Evolutionary conservation across 2,113 vertebrate genomes (phyloP), one percentile per base, ranked within the genome.

Genomic region (Callorhinus ursinus): DNA sequence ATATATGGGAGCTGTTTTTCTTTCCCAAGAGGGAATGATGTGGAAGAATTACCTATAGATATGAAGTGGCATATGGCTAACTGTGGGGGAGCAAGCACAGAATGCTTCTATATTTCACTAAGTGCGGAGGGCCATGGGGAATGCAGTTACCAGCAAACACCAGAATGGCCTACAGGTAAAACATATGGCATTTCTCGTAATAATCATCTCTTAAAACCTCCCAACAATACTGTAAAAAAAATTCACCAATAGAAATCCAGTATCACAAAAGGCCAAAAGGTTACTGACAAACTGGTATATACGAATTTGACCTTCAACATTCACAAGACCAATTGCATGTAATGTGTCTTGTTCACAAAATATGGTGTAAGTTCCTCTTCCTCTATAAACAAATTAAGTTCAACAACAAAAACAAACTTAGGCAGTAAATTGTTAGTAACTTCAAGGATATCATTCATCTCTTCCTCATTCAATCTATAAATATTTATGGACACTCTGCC

Each of bases 171-270:
- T 18, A 82, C 88, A 98, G 98, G 97, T 98, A 98, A 98, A 98
- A 98, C 92, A 98, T 98, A 98, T 82, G 96, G 97, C 97, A 98
- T 97, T 98, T 98, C 92, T 98, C 96, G 93, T 94, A 97, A 84
- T 96, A 89, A 84, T 98, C 88, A 98, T 55, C 74, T 98, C 85
- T 91, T 97, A 93, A 98, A 97, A 98, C 46, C 90, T 96, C 85
- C 63, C 95, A 96, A 93, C 80, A 97, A 39, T 74, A 93, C 53
- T 96, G 39, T 26, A 93, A 84, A 94, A 42, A 42, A 76, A 93
- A 53, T 55, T 33, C 65, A 76, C 1, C 0, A 55, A 53, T 63
- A 83, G 65, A 91, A 97, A 97, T 74, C 33, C 67, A 94, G 26
- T 53, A 55, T 95, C 53, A 82, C 22, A 67, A 93, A 79, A 93